Evolutionary conservation across 2,888 invertebrate species (phyloP).

Genomic region (Diaprepes abbreviatus): DNA sequence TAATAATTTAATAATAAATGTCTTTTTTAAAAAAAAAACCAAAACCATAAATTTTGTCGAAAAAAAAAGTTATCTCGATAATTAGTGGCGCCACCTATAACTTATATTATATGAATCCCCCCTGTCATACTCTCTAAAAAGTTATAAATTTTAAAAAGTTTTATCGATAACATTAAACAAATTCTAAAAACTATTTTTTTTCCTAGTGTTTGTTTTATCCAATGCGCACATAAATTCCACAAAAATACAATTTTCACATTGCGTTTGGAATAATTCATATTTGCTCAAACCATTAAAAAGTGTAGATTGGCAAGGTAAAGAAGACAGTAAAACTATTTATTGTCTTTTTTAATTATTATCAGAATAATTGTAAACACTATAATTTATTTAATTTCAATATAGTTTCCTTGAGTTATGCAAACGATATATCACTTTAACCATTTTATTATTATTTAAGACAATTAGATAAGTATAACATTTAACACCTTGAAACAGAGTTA

Average conservation of each 20-base stretch:
- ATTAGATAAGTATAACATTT: neutral
- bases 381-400: neutral
- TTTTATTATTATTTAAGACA: neutral
- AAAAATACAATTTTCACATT: neutral
- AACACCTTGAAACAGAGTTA: neutral
- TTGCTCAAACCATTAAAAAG: neutral
- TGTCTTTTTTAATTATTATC: constrained; percentile 9
- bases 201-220: neutral
- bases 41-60: too few relatives aligned
- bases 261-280: neutral
- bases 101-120: too few relatives aligned
- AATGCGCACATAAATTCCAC: neutral
- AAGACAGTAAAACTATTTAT: constrained; percentile 11
- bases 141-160: too few relatives aligned
- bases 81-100: too few relatives aligned
- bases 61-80: too few relatives aligned
- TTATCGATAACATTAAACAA: too few relatives aligned
- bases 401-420: constrained; percentile 9
- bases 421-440: neutral
- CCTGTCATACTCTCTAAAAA: too few relatives aligned
- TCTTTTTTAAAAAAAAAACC: too few relatives aligned
- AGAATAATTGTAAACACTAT: neutral
- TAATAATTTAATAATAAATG: too few relatives aligned
- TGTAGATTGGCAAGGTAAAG: neutral
- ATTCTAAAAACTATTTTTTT: neutral